A percentile compares a stretch with the other conserved stretches of the same genome.
phyloP scores from a whole-genome alignment of 2,888 invertebrate genomes.

The Lepidochitona cinerea region DNA sequence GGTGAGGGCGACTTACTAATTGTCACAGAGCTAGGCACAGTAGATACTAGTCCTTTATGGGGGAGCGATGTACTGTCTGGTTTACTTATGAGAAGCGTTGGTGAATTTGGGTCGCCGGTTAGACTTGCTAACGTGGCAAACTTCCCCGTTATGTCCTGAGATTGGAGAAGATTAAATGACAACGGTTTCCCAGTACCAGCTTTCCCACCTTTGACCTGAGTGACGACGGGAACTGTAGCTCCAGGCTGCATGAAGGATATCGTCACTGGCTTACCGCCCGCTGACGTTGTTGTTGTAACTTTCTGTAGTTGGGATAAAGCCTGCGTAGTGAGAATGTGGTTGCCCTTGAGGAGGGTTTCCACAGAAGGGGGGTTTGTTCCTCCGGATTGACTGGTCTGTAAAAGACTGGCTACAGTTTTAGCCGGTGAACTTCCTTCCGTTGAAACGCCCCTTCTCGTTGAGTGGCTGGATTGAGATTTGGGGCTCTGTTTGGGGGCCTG shows the following conservation, averaged over 20 bases:
- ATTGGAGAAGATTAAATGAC: background rate
- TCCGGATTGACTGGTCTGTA: background rate
- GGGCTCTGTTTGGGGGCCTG: background rate
- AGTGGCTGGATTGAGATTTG: background rate
- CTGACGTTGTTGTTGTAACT: background rate
- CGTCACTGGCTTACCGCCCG: background rate
- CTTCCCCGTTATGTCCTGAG: background rate
- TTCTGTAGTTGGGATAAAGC: background rate
- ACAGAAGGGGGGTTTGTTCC: background rate
- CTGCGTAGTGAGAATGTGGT: background rate
- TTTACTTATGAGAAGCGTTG: background rate
- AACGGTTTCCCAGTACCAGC: background rate
- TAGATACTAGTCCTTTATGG: background rate
- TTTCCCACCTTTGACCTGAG: background rate
- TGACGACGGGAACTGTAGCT: background rate
- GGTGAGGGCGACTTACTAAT: conserved; percentile 6
- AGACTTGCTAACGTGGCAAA: background rate
- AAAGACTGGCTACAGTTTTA: background rate
- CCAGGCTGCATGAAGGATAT: background rate
- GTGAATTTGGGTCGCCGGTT: background rate
- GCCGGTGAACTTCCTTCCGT: background rate
- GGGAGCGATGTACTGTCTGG: background rate
- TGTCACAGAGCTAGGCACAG: background rate
- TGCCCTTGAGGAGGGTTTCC: background rate
- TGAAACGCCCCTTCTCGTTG: background rate